Percentiles rank a stretch among this genome's conserved stretches.
phyloP scores from a whole-genome alignment of 2,113 vertebrate genomes.

The Leucosticte australis region DNA sequence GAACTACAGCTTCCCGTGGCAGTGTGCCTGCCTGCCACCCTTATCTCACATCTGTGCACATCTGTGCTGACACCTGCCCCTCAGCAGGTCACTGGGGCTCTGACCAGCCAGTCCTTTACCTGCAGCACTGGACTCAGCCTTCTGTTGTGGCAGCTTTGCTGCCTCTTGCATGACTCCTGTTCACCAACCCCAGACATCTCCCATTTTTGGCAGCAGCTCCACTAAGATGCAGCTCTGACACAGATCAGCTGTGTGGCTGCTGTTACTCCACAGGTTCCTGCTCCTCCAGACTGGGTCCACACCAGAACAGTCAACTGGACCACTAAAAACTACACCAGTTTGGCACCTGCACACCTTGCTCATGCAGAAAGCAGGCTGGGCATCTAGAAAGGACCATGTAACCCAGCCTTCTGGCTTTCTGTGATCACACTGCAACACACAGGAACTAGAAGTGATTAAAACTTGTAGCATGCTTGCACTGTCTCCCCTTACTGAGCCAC shows the following conservation, averaged over 20 bases:
- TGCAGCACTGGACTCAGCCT: background rate
- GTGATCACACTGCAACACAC: background rate
- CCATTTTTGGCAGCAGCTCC: background rate
- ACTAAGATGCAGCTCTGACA: background rate
- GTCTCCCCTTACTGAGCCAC: background rate
- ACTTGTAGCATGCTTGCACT: too few relatives aligned
- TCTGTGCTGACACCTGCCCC: background rate
- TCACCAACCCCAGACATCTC: background rate
- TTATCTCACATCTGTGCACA: too few relatives aligned
- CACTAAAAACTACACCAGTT: background rate
- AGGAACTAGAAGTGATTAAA: background rate
- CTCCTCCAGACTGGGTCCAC: background rate
- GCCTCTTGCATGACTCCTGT: background rate
- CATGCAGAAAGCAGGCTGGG: background rate
- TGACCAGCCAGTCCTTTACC: background rate
- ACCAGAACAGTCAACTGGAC: background rate
- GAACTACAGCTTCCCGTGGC: background rate
- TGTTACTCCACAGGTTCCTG: background rate
- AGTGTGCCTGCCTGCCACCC: background rate
- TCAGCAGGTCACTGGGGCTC: background rate
- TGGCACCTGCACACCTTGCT: background rate
- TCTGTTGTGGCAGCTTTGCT: rapidly evolving
- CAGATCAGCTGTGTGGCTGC: rapidly evolving
- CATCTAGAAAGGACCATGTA: background rate
- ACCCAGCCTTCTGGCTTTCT: background rate